Base-by-base conservation (phyloP, 2,888 invertebrate species). In the Epicampocera succincta region DNA sequence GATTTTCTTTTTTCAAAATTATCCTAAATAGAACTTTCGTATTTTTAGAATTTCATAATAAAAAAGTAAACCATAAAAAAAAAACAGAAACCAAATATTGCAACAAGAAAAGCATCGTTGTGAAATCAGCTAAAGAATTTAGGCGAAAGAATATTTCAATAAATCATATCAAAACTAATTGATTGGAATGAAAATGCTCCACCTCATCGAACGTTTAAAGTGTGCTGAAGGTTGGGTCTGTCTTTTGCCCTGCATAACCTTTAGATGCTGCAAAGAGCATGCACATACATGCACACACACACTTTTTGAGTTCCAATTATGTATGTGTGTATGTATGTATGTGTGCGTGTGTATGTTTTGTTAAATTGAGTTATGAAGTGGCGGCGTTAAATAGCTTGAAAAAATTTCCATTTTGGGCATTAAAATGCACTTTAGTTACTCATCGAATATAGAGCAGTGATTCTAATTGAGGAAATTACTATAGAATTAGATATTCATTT, bases 21-120 rank as follows among this genome's bases (percentile, higher is more conserved):
- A 48, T 63, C 38, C 46, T 40, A 63, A 77, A 77, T 50, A 58
- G 38, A 77, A 65, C 29, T 56, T 48, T 38, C n/a, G 40, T 77
- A 77, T 77, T 77, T 71, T 71, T 77, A 77, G 77, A 77, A 33
- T 33, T 33, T 33, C 3, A 33, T 8, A 33, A 33, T 33, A 33
- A 33, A 8, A 33, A 33, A 5, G 8, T 29, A 6, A 29, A 61
- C 2, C n/a, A n/a, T n/a, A 11, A 2, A 1, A 44, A 19, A 44
- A 42, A 58, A 40, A 13, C 19, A 3, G 0, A 46, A 38, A 38
- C 11, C n/a, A 11, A 54, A 5, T 11, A 5, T 40, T 25, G 3
- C 12, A 40, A 17, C 15, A 44, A 29, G 6, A 15, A 44, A 52
- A 21, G 19, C 44, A 65, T 25, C 33, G 56, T 63, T 65, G 65